Conservation (phyloP, 2,113 vertebrate genomes). For the Panthera uncia region DNA sequence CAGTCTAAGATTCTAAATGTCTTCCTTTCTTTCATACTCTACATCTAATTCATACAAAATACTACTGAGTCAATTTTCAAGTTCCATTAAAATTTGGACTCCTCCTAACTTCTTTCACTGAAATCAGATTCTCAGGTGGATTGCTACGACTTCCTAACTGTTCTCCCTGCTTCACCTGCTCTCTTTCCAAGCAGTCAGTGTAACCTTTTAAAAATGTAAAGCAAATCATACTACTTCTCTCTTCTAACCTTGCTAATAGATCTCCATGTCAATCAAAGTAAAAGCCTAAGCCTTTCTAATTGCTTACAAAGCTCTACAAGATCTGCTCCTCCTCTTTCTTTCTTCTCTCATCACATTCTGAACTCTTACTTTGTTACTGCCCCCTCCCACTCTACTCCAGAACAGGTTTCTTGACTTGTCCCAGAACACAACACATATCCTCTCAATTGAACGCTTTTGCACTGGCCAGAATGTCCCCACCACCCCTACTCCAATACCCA, state of each 20-base stretch:
- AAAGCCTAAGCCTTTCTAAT: background rate
- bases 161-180: background rate
- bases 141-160: background rate
- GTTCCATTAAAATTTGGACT: background rate
- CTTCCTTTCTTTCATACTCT: background rate
- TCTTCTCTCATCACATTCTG: background rate
- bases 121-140: background rate
- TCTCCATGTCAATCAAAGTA: conserved; percentile 8
- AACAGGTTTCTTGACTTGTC: background rate
- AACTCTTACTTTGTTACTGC: background rate
- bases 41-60: background rate
- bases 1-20: background rate
- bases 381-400: background rate
- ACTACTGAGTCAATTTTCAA: background rate
- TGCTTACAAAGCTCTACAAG: background rate
- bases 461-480: background rate
- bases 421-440: background rate
- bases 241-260: background rate
- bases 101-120: background rate
- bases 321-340: background rate
- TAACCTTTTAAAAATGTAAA: conserved; percentile 27
- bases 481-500: rapidly evolving
- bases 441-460: background rate
- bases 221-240: background rate
- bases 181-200: background rate